Evolutionary conservation across 30 jellyfish, hydroid and myxozoan species (phyloP).

Genomic region (Hydractinia symbiolongicarpus): DNA sequence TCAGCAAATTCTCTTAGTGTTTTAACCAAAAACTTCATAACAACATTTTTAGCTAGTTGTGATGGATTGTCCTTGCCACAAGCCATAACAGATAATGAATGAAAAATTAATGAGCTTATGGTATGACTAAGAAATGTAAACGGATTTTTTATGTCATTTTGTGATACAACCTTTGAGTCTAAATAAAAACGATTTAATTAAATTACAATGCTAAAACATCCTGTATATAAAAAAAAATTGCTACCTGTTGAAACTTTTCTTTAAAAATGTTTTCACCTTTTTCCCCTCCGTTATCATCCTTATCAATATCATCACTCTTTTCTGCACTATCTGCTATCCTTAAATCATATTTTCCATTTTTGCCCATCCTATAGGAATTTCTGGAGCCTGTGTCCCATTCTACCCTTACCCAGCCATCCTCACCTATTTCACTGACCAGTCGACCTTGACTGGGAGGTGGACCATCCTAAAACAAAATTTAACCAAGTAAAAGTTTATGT

Average conservation of each 20-base stretch:
- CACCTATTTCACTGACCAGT: slow-evolving; percentile 73
- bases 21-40: background rate
- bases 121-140: background rate
- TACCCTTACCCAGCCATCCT: slow-evolving; percentile 94
- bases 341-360: slow-evolving; percentile 75
- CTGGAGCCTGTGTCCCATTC: slow-evolving; percentile 92
- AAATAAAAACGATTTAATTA: background rate
- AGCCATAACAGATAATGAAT: background rate
- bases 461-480: slow-evolving; percentile 57
- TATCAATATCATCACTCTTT: background rate
- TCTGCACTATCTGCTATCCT: slow-evolving; percentile 43
- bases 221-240: background rate
- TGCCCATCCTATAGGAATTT: slow-evolving; percentile 92
- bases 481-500: background rate
- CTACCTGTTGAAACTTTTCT: background rate
- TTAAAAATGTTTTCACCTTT: background rate
- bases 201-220: background rate
- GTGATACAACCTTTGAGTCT: background rate
- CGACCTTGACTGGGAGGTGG: slow-evolving; percentile 83
- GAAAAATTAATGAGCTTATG: background rate
- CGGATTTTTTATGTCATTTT: background rate
- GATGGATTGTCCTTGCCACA: background rate
- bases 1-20: slow-evolving; percentile 3
- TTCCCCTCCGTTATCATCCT: slow-evolving; percentile 17
- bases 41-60: background rate